A percentile compares a stretch with the other conserved stretches of the same genome.
Conservation (phyloP, 2,113 vertebrate genomes). For the Ibidorhyncha struthersii region DNA sequence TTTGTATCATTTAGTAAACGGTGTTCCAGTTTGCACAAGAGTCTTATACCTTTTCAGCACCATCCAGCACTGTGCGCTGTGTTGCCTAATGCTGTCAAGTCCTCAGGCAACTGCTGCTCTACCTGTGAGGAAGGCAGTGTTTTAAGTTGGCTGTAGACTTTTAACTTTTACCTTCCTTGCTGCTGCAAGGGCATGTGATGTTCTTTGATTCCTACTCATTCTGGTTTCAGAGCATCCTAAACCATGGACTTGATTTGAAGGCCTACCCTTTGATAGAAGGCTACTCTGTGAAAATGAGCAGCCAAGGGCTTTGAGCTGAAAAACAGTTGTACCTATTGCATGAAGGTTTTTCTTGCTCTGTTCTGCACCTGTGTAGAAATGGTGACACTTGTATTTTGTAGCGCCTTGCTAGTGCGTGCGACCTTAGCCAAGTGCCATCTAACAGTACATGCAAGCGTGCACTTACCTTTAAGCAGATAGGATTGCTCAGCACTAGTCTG, state of each 20-base stretch:
- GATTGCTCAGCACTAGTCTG: neutral
- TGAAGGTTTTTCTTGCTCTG: neutral
- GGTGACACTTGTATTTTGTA: neutral
- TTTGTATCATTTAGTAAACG: neutral
- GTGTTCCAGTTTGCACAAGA: neutral
- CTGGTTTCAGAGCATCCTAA: neutral
- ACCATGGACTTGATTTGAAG: neutral
- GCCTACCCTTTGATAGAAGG: neutral
- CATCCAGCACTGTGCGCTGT: neutral
- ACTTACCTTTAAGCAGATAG: neutral
- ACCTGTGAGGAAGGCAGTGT: neutral
- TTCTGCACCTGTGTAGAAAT: neutral
- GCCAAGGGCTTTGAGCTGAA: neutral
- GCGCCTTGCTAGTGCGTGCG: neutral
- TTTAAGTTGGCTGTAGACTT: neutral
- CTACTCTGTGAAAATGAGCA: neutral
- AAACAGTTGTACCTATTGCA: neutral
- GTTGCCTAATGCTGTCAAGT: neutral
- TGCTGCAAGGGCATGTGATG: neutral
- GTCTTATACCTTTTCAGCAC: neutral
- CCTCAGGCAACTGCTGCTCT: neutral
- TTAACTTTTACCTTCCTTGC: neutral
- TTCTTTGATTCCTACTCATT: neutral
- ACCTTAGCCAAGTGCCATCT: neutral
- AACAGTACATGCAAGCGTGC: fast-evolving